Evolutionary conservation across 1,140 invertebrate genomes (phyloP), one percentile per base, ranked within the genome.

Genomic region (Thrips palmi): DNA sequence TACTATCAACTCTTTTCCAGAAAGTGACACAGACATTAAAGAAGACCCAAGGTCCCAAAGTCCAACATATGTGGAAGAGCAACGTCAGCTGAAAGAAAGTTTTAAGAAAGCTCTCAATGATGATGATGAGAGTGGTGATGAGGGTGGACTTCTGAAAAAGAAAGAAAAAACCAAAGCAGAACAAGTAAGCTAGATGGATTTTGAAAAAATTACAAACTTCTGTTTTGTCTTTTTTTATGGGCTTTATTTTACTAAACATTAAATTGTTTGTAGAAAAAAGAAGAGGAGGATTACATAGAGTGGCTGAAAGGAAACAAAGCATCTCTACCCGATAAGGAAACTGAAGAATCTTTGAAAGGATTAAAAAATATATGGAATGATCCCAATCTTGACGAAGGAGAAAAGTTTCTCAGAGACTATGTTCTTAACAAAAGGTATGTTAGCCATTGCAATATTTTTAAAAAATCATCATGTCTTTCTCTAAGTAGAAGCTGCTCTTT

Each of bases 351-450:
- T 35, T 58, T 86, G 45, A 73, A 75, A 50, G 70, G 74, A 11
- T 55, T 96, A 21, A 77, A 79, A 43, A 71, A 86, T 24, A 81
- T 76, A 55, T 96, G 89, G 89, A 75, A 62, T 20, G 67, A 81
- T 57, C 75, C 79, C 23, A 73, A 79, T 43, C 59, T 96, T 15
- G 74, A 81, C 52, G 61, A 77, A 45, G 71, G 71, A 33, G 92
- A 97, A 58, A 74, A 78, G 40, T 97, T 92, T 58, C 59, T 97
- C 1, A 69, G 80, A 32, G 89, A 97, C 63, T 97, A 86, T 52
- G 74, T 97, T 50, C 59, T 96, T 11, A 86, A 94, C 53, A 86
- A 89, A 57, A 73, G 67, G 57, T 82, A 74, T 45, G 41, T 49
- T 27, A n/a, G n/a, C n/a, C n/a, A n/a, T n/a, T n/a, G n/a, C n/a